Percentiles rank a stretch among this genome's conserved stretches.
Evolutionary conservation across 2,888 invertebrate species (phyloP).

Genomic region (Diarsia mendica): DNA sequence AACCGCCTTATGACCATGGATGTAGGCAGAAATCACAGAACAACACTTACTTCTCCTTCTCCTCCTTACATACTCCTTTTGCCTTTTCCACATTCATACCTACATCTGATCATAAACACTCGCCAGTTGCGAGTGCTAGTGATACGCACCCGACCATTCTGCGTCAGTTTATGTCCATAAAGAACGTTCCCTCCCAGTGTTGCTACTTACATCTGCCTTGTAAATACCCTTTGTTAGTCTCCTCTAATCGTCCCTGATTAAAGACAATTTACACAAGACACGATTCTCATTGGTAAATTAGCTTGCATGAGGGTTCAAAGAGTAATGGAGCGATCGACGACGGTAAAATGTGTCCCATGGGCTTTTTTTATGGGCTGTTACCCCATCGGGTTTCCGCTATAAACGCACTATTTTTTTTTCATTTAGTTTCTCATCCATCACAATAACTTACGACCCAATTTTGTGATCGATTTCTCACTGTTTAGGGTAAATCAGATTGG

Average conservation of each 20-base stretch:
- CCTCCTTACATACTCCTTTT: too few relatives aligned
- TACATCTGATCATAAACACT: too few relatives aligned
- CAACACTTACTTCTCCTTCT: too few relatives aligned
- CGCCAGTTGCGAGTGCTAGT: too few relatives aligned
- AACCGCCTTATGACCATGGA: too few relatives aligned
- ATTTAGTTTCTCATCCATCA: conserved; percentile 2
- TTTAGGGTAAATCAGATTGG: not conserved
- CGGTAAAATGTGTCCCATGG: not conserved
- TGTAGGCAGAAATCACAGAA: too few relatives aligned
- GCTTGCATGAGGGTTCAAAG: conserved; percentile 3
- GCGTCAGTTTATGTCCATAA: too few relatives aligned
- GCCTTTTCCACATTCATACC: too few relatives aligned
- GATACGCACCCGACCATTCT: too few relatives aligned
- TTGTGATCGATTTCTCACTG: not conserved
- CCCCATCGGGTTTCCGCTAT: not conserved
- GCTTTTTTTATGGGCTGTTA: conserved; percentile 20
- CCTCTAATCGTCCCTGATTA: not conserved
- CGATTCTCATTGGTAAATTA: conserved; percentile 20
- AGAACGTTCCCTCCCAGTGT: too few relatives aligned
- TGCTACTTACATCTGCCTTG: too few relatives aligned
- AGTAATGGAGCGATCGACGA: conserved; percentile 1
- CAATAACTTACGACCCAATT: not conserved
- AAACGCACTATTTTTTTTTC: not conserved
- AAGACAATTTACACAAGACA: not conserved
- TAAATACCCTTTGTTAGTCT: too few relatives aligned